These are phyloP conservation scores for Uloborus diversus DNA, from an alignment of 1,140 invertebrate species.

Conservation along the genomic window DNA sequence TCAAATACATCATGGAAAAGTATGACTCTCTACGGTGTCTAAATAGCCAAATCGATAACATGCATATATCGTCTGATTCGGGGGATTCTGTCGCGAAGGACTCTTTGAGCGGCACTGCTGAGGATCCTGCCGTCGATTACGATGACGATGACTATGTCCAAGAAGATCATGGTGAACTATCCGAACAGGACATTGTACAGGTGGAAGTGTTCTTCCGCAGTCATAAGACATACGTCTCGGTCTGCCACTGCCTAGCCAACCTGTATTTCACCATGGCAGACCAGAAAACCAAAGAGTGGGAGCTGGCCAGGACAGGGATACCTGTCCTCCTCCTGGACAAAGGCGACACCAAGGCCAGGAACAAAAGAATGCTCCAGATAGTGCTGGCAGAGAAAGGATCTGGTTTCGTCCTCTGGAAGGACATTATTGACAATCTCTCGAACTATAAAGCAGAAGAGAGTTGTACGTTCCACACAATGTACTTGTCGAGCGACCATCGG, in stretches of 20 bases:
- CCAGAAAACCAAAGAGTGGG: slow-evolving; percentile 71
- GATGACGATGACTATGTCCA: slow-evolving; percentile 5
- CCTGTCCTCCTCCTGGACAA: slow-evolving; percentile 82
- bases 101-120: not conserved
- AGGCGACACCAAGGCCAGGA: slow-evolving; percentile 76
- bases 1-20: slow-evolving; percentile 50
- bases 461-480: slow-evolving; percentile 83
- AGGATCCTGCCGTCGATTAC: not conserved
- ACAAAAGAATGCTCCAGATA: slow-evolving; percentile 78
- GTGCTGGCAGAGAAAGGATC: slow-evolving; percentile 83
- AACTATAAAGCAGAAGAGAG: slow-evolving; percentile 70
- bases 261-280: slow-evolving; percentile 73
- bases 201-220: slow-evolving; percentile 83
- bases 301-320: slow-evolving; percentile 80
- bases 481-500: slow-evolving; percentile 76
- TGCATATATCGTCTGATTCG: slow-evolving; percentile 22
- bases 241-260: slow-evolving; percentile 82
- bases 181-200: slow-evolving; percentile 72
- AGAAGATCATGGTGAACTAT: slow-evolving; percentile 24
- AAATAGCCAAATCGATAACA: slow-evolving; percentile 37
- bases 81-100: slow-evolving; percentile 31
- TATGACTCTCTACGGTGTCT: slow-evolving; percentile 42
- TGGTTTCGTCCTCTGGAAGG: slow-evolving; percentile 85
- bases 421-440: slow-evolving; percentile 77
- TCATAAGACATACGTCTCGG: slow-evolving; percentile 80